These are phyloP conservation scores for Pseudomugil gertrudae DNA, from an alignment of 2,797 vertebrate species.

Conservation along the genomic window DNA sequence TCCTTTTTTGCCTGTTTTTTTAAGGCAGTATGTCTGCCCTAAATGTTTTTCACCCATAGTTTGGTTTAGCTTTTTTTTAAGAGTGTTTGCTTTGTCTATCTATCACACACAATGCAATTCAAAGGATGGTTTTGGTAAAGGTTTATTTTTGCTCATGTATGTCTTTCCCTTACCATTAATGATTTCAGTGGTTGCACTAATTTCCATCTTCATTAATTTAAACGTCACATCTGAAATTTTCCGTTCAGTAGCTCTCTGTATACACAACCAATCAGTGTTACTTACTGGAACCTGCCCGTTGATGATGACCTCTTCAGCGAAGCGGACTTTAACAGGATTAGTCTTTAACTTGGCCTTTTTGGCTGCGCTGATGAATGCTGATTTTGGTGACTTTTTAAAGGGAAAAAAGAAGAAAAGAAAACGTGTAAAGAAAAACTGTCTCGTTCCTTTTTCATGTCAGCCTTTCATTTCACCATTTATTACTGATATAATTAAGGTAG, in stretches of 20 bases:
- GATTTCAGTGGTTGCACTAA: neutral
- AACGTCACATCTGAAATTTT: constrained; percentile 12
- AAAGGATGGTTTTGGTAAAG: neutral
- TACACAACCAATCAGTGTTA: constrained; percentile 57
- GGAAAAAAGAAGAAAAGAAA: constrained; percentile 11
- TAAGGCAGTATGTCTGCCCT: neutral
- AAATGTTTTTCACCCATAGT: neutral
- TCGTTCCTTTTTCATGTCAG: constrained; percentile 30
- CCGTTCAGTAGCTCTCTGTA: constrained; percentile 25
- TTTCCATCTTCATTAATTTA: constrained; percentile 15
- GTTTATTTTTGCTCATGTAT: neutral
- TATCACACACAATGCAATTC: neutral
- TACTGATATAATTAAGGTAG: constrained; percentile 48
- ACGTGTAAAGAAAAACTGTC: constrained; percentile 38
- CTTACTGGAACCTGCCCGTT: constrained; percentile 98
- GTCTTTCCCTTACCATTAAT: neutral
- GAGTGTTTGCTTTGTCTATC: neutral
- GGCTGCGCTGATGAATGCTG: constrained; percentile 98
- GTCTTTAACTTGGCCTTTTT: constrained; percentile 99
- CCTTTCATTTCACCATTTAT: constrained; percentile 34
- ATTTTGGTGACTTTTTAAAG: constrained; percentile 92
- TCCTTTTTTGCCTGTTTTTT: neutral
- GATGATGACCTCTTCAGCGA: constrained; percentile 98
- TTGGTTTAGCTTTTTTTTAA: neutral
- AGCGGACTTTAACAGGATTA: constrained; percentile 98